Conservation (phyloP, 2,113 vertebrate species). For the Bucco capensis region DNA sequence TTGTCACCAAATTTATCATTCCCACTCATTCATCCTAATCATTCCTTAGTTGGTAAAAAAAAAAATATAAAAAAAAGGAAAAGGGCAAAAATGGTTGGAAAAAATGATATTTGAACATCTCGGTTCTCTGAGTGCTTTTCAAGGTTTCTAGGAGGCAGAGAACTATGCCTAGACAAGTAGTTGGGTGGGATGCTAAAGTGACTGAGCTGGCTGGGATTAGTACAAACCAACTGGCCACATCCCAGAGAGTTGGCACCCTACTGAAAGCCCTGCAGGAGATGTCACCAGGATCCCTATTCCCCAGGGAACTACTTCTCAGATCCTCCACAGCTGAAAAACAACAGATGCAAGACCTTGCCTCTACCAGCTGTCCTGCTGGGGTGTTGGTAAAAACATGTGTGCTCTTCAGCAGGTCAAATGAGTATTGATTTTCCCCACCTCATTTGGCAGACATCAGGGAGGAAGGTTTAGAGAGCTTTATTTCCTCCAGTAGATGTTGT, state of each 20-base stretch:
- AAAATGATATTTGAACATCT: fast-evolving
- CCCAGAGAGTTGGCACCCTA: fast-evolving
- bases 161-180: not conserved
- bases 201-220: not conserved
- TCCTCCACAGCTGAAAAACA: not conserved
- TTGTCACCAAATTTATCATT: not conserved
- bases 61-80: not conserved
- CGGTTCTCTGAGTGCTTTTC: not conserved
- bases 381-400: fast-evolving
- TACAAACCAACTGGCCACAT: fast-evolving
- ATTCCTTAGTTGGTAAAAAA: not conserved
- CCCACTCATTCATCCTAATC: not conserved
- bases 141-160: not conserved
- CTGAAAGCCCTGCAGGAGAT: fast-evolving
- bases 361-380: not conserved
- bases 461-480: not conserved
- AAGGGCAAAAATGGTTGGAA: not conserved
- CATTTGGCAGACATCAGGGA: not conserved
- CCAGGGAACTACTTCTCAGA: not conserved
- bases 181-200: not conserved
- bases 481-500: not conserved
- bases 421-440: not conserved
- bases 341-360: not conserved
- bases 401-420: not conserved
- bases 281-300: not conserved